Conservation (phyloP, 2,113 vertebrate genomes). For the Ceratotherium simum region DNA sequence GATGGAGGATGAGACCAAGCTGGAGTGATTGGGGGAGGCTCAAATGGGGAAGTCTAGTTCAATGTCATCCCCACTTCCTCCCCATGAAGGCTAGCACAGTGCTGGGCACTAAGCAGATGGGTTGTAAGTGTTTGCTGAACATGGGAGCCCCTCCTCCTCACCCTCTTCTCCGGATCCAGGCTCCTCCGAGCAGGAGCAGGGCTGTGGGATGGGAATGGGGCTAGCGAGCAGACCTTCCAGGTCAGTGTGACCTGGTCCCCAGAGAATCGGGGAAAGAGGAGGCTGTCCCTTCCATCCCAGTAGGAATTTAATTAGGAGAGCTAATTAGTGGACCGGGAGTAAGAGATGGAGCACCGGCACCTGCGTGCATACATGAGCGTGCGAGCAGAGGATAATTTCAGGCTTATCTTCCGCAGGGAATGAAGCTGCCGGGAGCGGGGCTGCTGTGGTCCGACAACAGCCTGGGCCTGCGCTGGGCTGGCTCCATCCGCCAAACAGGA, state of each 20-base stretch:
- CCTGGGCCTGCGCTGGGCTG: background rate
- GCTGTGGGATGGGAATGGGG: background rate
- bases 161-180: background rate
- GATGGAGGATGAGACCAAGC: background rate
- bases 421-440: background rate
- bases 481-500: background rate
- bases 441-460: background rate
- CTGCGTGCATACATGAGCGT: background rate
- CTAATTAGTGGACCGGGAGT: conserved; percentile 52
- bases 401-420: background rate
- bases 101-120: background rate
- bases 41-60: background rate
- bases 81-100: background rate
- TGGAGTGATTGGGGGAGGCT: background rate
- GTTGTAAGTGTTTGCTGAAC: background rate
- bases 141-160: fast-evolving
- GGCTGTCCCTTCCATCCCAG: conserved; percentile 18
- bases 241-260: background rate
- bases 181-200: background rate
- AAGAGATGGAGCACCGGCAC: background rate
- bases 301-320: conserved; percentile 70
- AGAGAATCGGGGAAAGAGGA: background rate
- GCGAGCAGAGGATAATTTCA: background rate
- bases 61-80: background rate
- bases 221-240: background rate